phyloP scores from a whole-genome alignment of 2,888 invertebrate genomes.

The Hypomecis atomaria region DNA sequence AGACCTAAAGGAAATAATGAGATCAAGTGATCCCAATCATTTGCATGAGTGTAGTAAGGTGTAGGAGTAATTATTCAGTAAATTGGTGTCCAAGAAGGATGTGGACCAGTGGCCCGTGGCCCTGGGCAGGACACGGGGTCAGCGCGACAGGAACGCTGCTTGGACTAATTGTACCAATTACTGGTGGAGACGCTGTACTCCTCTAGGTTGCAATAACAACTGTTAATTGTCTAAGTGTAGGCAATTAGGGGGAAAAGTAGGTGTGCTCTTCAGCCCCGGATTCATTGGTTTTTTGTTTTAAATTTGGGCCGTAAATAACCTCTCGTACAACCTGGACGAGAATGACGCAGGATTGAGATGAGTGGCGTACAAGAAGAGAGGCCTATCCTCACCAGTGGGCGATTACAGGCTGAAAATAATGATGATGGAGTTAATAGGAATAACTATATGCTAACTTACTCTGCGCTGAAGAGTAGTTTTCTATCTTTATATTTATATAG shows the following conservation, averaged over 20 bases:
- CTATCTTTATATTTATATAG: too few relatives aligned
- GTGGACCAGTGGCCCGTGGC: constrained; percentile 59
- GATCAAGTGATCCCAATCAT: constrained; percentile 10
- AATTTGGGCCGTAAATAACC: too few relatives aligned
- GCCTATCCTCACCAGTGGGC: too few relatives aligned
- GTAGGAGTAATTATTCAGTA: constrained; percentile 43
- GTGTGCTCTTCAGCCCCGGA: too few relatives aligned
- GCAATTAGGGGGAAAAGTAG: not conserved
- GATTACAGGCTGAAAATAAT: too few relatives aligned
- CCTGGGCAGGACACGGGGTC: constrained; percentile 60
- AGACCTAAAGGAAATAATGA: constrained; percentile 5
- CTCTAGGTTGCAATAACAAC: constrained; percentile 1
- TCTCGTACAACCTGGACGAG: too few relatives aligned
- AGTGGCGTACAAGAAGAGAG: too few relatives aligned
- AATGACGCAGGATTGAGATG: too few relatives aligned
- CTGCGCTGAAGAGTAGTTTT: too few relatives aligned
- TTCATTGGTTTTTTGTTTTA: too few relatives aligned
- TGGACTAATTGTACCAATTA: constrained; percentile 65
- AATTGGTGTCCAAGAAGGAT: constrained; percentile 67
- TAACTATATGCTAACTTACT: too few relatives aligned
- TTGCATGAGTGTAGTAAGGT: constrained; percentile 24
- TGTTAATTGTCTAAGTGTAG: not conserved
- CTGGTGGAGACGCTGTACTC: constrained; percentile 22
- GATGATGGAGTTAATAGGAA: too few relatives aligned
- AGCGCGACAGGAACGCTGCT: constrained; percentile 58